Evolutionary conservation across 2,888 invertebrate species (phyloP), one percentile per base, ranked within the genome.

Genomic region (Eupithecia dodoneata): DNA sequence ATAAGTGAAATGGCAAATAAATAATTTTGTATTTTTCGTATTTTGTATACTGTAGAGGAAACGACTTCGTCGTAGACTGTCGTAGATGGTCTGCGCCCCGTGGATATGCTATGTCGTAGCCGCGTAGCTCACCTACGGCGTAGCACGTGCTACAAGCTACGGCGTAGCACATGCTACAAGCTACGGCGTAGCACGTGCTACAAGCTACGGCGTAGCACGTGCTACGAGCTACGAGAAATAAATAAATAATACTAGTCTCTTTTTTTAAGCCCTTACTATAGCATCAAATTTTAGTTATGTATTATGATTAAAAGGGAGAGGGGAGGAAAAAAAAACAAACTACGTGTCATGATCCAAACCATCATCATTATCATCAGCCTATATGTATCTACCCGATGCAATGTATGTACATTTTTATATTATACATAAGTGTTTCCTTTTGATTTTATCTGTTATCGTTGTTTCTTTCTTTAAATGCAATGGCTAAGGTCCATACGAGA

Each of bases 91-190:
- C 77, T 77, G 76, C 78, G 66, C 71, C 44, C 72, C 80, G 69
- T 83, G 80, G 79, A 69, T 80, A 73, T 10, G 80, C 79, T 78
- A 75, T 73, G 71, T 42, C 75, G 78, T 74, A 76, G 79, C 72
- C 71, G 71, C 73, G 81, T 79, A 82, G 75, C 77, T 71, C 77
- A 67, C 77, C 75, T 77, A 75, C 75, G 71, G 18, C 78, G 75
- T 74, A 75, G 79, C 73, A 74, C 71, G 66, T 75, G 79, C 83
- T 81, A 83, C 80, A 83, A 70, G 72, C 47, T 59, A 41, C 65
- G 30, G 30, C 15, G 59, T 59, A 59, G 76, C 79, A 75, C 71
- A 47, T 79, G 79, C 82, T 81, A 83, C 80, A 83, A 67, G 73
- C 30, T 30, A 30, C 30, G 30, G 18, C 78, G 75, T 74, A 75